Evolutionary conservation across 2,797 vertebrate species (phyloP), one percentile per base, ranked within the genome.

Genomic region (Synaphobranchus kaupii): DNA sequence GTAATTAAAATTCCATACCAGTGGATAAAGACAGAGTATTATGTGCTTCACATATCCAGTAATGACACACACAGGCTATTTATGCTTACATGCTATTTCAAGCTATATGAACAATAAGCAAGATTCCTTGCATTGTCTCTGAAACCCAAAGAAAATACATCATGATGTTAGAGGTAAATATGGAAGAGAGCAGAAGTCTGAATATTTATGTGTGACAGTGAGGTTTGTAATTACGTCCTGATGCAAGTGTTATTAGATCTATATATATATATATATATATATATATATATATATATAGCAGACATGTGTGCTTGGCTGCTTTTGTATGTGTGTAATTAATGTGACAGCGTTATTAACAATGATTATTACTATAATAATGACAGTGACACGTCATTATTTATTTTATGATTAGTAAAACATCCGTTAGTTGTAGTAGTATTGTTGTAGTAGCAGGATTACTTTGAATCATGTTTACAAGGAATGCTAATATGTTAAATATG

Each of bases 1-100:
- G 93, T 95, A 96, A 96, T 96, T 96, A 96, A 96, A 96, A 96
- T 96, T 95, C 94, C 94, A 90, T 88, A 92, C 93, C 93, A 93
- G 94, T 93, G 94, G 95, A 96, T 94, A 94, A 95, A 88, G 92
- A 94, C 76, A 85, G 94, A 93, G 92, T 93, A 93, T 90, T 90
- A 83, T 94, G 95, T 94, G 94, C 94, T 93, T 92, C 91, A 89
- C 93, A n/a, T 93, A 93, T 92, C 89, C 84, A 86, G 89, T 88
- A 85, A 93, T 94, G 94, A 95, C 93, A 94, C 93, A 95, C 94
- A 93, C 94, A 92, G 92, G 91, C 90, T 93, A 91, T 92, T 93
- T 91, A 93, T 90, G 91, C 39, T 20, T 39, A 31, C 13, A 44
- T 20, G 31, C 20, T 5, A 17, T 47, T 71, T 71, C 10, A 71